phyloP scores from a whole-genome alignment of 2,888 invertebrate genomes.

The Drosophila seclusa region DNA sequence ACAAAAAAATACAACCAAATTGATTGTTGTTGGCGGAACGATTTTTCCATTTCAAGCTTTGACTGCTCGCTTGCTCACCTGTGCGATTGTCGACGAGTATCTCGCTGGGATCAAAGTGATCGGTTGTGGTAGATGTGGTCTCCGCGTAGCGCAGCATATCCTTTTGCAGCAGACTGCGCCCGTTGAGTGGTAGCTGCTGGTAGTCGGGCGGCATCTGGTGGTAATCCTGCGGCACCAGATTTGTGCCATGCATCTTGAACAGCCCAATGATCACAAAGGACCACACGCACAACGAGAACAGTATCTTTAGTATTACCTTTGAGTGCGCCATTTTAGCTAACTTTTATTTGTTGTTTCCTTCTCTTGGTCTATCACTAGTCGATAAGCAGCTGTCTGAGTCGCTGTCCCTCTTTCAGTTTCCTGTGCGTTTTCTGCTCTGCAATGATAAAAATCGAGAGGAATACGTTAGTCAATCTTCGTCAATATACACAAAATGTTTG shows the following conservation, averaged over 20 bases:
- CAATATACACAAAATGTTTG: neutral
- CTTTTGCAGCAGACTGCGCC: constrained; percentile 84
- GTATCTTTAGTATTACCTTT: constrained; percentile 84
- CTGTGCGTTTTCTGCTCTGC: neutral
- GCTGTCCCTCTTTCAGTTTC: neutral
- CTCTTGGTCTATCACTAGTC: neutral
- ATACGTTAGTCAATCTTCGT: constrained; percentile 1
- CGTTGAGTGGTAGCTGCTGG: constrained; percentile 83
- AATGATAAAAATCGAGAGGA: constrained; percentile 4
- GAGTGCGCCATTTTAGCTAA: constrained; percentile 81
- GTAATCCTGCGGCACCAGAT: constrained; percentile 83
- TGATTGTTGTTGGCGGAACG: neutral
- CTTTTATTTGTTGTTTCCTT: neutral
- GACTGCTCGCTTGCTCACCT: constrained; percentile 68
- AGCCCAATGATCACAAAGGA: constrained; percentile 85
- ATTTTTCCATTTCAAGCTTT: neutral
- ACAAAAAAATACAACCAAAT: neutral
- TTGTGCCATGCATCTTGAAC: constrained; percentile 84
- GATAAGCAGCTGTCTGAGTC: neutral
- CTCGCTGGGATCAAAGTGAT: constrained; percentile 84
- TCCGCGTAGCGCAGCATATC: constrained; percentile 83
- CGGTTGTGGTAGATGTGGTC: constrained; percentile 85
- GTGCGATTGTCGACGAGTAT: constrained; percentile 85
- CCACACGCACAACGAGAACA: constrained; percentile 85
- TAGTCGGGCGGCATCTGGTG: constrained; percentile 83